Base-by-base conservation (phyloP, 2,888 invertebrate genomes). In the Ichneumoninae sp. region DNA sequence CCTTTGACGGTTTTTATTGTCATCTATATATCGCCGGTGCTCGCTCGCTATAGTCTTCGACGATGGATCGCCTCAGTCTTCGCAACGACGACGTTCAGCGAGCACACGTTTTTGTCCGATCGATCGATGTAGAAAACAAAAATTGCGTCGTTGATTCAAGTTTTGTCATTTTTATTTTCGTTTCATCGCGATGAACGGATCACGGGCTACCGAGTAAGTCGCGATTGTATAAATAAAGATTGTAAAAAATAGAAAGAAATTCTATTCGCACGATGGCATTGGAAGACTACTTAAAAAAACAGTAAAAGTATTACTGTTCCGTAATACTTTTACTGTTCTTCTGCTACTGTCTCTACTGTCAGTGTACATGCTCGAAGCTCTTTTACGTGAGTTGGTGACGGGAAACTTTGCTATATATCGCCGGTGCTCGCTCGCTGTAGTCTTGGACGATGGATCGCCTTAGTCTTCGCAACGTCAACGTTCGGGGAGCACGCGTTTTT, bases 1-100 rank as follows among this genome's bases (percentile, higher is more conserved):
- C 19, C 65, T 54, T 54, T 54, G 40, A 66, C 66, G 66, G 22
- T 66, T 47, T 8, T 22, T 54, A 5, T 63, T 76, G 52, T 66
- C 52, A 66, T 76, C 54, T 76, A 52, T 16, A 52, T 76, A 52
- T 76, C 54, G 70, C 79, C 60, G 16, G 8, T 77, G 60, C 60
- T 30, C 8, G 30, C n/a, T 3, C 52, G 54, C 57, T 57, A 60
- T 60, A 60, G 26, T 30, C 30, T 30, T 60, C 13, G 3, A 30
- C 36, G 26, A 33, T 60, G 8, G 87, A 83, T 74, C 71, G 47
- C 26, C 13, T 30, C 60, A 54, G 54, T 54, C 54, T 10, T 54
- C 54, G 54, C 22, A 10, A 8, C 54, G 54, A 22, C 22, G 54
- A 19, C 54, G 54, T 54, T 22, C 22, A 22, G 54, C 1, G 22